phyloP scores from a whole-genome alignment of 2,113 vertebrate genomes.

The Pithys albifrons region DNA sequence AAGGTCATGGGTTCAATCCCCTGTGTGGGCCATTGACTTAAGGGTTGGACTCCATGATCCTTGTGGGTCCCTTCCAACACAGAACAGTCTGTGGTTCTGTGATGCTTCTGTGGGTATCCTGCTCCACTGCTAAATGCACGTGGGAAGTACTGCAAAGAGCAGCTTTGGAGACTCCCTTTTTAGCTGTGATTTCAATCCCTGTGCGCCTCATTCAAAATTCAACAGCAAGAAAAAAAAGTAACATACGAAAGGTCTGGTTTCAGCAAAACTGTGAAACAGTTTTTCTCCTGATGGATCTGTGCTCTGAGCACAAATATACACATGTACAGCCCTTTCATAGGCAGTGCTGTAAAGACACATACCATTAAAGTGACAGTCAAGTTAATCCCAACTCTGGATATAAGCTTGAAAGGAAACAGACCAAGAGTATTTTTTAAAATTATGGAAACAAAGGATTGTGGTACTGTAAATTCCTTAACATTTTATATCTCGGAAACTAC shows the following conservation, averaged over 20 bases:
- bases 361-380: not conserved
- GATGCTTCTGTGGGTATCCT: not conserved
- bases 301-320: not conserved
- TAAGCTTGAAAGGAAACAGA: conserved; percentile 11
- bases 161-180: not conserved
- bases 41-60: too few relatives aligned
- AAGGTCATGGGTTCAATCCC: too few relatives aligned
- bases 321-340: not conserved
- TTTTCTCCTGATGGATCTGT: not conserved
- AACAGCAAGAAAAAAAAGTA: not conserved
- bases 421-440: not conserved
- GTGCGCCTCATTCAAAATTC: not conserved
- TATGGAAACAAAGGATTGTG: not conserved
- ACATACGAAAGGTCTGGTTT: not conserved
- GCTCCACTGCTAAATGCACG: not conserved
- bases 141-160: not conserved
- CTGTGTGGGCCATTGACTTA: too few relatives aligned
- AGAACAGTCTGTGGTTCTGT: too few relatives aligned
- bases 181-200: not conserved
- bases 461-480: not conserved
- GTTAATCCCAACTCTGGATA: not conserved
- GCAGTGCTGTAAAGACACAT: not conserved
- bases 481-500: not conserved
- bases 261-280: not conserved
- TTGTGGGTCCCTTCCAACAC: too few relatives aligned